Base-by-base conservation (phyloP, 2,113 vertebrate genomes). In the Colaptes auratus region DNA sequence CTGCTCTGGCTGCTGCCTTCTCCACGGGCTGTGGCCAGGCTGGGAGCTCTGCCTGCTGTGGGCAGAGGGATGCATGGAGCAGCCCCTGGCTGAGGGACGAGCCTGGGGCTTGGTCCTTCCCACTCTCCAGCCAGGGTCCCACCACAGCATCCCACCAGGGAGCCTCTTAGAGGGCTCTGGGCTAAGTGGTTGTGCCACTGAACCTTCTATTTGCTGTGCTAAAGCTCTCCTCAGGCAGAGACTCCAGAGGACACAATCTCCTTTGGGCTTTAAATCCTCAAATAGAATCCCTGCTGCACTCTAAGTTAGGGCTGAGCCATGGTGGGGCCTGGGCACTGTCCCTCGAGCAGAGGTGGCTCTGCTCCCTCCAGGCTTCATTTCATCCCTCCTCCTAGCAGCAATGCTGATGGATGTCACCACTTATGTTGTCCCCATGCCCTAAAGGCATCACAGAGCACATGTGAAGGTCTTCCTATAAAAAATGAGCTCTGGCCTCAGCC, bases 111-210 rank as follows among this genome's bases (percentile, higher is more conserved):
- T 0, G 1, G 39, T 63, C 30, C 56, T 15, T 59, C 18, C 36
- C 5, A 12, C 55, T 73, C 59, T 36, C 81, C 15, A 1, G 36
- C 20, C 27, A 14, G 15, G n/a, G 27, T 76, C 36, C 30, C 70
- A 14, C 8, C 0, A 5, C 0, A 0, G 28, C 64, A 61, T 9
- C 31, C 39, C 59, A 25, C 19, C 1, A 2, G 23, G 7, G 12
- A 69, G 53, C 13, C 39, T 31, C 27, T 39, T 31, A 36, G 12
- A 82, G 61, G 28, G 60, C 74, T n/a, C 59, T 65, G 56, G 23
- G 20, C 48, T 35, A 58, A 36, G 11, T 2, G 31, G 11, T 5
- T 58, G 31, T 87, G 30, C 30, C 39, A n/a, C 61, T 82, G 61
- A 46, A 20, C 80, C 39, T 39, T 39, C 39, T 39, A 39, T 39